Conservation (phyloP, 2,113 vertebrate species). For the Heterocephalus glaber region DNA sequence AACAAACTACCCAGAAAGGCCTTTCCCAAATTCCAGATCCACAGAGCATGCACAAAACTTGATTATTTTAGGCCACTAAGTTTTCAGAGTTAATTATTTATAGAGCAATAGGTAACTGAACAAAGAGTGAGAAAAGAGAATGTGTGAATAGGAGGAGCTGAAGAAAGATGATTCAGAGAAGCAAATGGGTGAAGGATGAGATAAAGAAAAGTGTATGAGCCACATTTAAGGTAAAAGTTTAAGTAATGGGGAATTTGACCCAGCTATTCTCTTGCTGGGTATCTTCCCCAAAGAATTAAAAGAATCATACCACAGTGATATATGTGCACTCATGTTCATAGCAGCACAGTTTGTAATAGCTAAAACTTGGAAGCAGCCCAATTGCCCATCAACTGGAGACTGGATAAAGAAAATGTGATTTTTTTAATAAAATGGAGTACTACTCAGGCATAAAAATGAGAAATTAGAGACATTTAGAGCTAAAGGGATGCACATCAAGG, state of each 20-base stretch:
- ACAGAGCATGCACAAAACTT: neutral
- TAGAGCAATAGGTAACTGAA: neutral
- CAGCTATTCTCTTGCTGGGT: too few species aligned
- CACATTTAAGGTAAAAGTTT: neutral
- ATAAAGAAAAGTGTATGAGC: neutral
- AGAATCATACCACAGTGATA: too few species aligned
- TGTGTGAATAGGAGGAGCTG: neutral
- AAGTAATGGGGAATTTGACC: neutral
- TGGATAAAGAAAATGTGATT: too few species aligned
- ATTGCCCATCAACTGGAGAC: too few species aligned
- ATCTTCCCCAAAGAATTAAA: too few species aligned
- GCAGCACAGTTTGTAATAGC: too few species aligned
- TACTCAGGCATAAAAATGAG: too few species aligned
- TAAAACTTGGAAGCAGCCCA: too few species aligned
- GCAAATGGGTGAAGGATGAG: neutral
- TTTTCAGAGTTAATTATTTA: neutral
- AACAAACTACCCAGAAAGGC: neutral
- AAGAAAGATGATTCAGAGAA: neutral
- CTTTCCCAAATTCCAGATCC: neutral
- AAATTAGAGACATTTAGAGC: too few species aligned
- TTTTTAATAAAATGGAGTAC: too few species aligned
- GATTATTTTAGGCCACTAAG: neutral
- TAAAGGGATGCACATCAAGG: too few species aligned
- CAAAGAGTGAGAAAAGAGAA: neutral
- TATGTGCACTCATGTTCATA: too few species aligned